Evolutionary conservation across 2,888 invertebrate species (phyloP).

Genomic region (Yponomeuta evonymella): DNA sequence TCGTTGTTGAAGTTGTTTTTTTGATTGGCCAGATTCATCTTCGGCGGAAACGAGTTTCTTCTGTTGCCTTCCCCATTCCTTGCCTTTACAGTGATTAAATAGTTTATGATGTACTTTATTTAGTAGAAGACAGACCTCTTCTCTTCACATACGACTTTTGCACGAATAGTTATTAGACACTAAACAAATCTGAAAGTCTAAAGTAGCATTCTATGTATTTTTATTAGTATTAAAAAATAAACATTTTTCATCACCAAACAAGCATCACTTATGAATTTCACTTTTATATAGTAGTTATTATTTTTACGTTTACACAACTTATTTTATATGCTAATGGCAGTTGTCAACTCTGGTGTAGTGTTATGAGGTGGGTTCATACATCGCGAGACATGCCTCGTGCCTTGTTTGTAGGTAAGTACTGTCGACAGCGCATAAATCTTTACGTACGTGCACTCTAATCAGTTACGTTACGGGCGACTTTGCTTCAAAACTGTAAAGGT

Average conservation of each 20-base stretch:
- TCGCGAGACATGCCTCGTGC: too few relatives aligned
- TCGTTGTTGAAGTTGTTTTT: too few relatives aligned
- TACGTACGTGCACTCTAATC: too few relatives aligned
- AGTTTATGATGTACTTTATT: too few relatives aligned
- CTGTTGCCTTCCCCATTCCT: too few relatives aligned
- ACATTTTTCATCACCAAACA: constrained; percentile 40
- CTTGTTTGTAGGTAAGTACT: too few relatives aligned
- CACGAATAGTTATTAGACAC: constrained; percentile 31
- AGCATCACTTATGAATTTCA: constrained; percentile 53
- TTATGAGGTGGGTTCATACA: not conserved
- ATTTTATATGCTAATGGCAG: constrained; percentile 66
- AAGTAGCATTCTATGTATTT: constrained; percentile 36
- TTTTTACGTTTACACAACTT: constrained; percentile 51
- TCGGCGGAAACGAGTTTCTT: too few relatives aligned
- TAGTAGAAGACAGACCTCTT: not conserved
- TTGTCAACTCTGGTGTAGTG: constrained; percentile 56
- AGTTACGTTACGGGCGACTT: too few relatives aligned
- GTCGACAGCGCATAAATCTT: too few relatives aligned
- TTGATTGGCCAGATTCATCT: too few relatives aligned
- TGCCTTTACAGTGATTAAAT: too few relatives aligned
- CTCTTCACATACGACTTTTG: constrained; percentile 5
- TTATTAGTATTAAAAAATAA: constrained; percentile 46
- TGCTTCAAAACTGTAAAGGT: too few relatives aligned
- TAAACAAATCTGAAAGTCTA: constrained; percentile 44
- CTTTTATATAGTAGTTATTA: constrained; percentile 41